A percentile compares a stretch with the other conserved stretches of the same genome.
phyloP scores from a whole-genome alignment of 2,797 vertebrate genomes.

The Rousettus madagascariensis region DNA sequence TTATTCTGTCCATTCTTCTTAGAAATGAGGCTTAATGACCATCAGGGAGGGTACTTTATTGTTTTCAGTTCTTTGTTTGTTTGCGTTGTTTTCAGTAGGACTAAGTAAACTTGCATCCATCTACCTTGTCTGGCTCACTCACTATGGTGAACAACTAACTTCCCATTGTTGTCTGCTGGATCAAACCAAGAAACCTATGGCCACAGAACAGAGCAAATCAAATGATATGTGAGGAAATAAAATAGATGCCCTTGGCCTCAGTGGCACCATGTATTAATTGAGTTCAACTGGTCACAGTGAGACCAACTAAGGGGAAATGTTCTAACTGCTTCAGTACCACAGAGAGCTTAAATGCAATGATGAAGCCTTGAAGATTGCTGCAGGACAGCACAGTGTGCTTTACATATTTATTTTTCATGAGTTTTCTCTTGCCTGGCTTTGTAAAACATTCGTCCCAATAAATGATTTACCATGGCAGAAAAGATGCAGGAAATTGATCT shows the following conservation, averaged over 20 bases:
- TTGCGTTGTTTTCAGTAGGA: not conserved
- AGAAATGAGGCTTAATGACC: not conserved
- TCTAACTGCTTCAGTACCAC: not conserved
- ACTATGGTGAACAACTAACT: not conserved
- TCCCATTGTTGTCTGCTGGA: not conserved
- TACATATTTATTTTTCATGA: slow-evolving; percentile 86
- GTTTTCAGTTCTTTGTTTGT: not conserved
- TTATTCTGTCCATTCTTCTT: not conserved
- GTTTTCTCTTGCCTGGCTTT: slow-evolving; percentile 80
- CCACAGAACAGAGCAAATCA: not conserved
- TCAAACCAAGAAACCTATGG: slow-evolving; percentile 15
- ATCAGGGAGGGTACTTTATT: not conserved
- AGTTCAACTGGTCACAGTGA: slow-evolving; percentile 38
- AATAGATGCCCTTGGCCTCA: not conserved
- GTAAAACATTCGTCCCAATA: slow-evolving; percentile 83
- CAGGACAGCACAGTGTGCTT: slow-evolving; percentile 74
- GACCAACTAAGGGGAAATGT: not conserved
- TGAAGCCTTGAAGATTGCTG: slow-evolving; percentile 27
- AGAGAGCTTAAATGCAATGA: not conserved
- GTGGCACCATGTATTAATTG: slow-evolving; percentile 13
- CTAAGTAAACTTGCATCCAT: not conserved
- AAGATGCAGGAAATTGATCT: slow-evolving; percentile 78
- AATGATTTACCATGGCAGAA: slow-evolving; percentile 82
- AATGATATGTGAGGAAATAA: slow-evolving; percentile 19
- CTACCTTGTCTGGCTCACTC: not conserved